Conservation (phyloP, 2,888 invertebrate species). For the Lordiphosa fenestrarum region DNA sequence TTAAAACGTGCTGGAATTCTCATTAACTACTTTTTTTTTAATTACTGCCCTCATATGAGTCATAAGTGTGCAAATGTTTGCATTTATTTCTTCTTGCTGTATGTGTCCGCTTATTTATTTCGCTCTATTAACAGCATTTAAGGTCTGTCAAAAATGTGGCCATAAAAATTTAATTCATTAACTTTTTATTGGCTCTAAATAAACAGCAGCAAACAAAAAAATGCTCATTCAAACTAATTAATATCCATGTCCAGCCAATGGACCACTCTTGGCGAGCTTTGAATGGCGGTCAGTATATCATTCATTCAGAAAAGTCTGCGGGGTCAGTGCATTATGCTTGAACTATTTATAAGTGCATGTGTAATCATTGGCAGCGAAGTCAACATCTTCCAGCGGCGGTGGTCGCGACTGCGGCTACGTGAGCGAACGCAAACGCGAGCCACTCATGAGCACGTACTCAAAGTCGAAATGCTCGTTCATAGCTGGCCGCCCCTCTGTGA, state of each 20-base stretch:
- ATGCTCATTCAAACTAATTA: conserved; percentile 43
- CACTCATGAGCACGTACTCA: conserved; percentile 61
- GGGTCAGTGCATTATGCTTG: conserved; percentile 42
- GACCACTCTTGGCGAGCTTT: conserved; percentile 32
- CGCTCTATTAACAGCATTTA: conserved; percentile 7
- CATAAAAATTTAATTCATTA: conserved; percentile 39
- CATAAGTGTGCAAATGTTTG: conserved; percentile 31
- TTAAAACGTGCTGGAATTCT: conserved; percentile 68
- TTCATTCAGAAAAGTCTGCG: conserved; percentile 54
- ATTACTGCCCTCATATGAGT: conserved; percentile 51
- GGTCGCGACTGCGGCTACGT: conserved; percentile 43
- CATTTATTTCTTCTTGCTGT: conserved; percentile 8
- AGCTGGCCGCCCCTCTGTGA: conserved; percentile 44
- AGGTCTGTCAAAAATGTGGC: conserved; percentile 27
- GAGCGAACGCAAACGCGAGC: conserved; percentile 51
- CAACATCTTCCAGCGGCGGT: conserved; percentile 3
- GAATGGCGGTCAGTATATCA: conserved; percentile 6
- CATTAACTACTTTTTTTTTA: conserved; percentile 66
- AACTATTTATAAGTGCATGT: conserved; percentile 51
- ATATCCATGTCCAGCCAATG: conserved; percentile 28
- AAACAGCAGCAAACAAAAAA: conserved; percentile 9
- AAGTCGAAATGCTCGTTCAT: conserved; percentile 67
- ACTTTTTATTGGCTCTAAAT: conserved; percentile 33
- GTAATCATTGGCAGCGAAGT: conserved; percentile 46
- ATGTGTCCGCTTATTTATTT: background rate